Base-by-base conservation (phyloP, 2,888 invertebrate species). In the Coenonympha arcania region DNA sequence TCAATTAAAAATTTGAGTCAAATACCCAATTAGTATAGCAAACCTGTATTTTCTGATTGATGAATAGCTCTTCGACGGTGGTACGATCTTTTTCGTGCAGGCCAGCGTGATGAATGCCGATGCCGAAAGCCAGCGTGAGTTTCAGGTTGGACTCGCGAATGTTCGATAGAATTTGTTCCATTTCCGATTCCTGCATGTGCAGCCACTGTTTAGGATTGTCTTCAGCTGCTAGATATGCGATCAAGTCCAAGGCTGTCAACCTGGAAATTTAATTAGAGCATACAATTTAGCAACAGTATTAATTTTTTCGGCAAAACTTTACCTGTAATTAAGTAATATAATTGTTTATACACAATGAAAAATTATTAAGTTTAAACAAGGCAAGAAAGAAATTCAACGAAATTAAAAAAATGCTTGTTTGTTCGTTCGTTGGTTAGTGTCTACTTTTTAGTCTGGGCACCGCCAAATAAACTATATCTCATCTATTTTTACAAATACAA, bases 91-190 rank as follows among this genome's bases (percentile, higher is more conserved):
- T 89, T 59, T 99, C 98, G 61, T 96, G 94, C 48, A 99, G 84
- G 44, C 99, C 99, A 15, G 99, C 99, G 82, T 99, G 99, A 86
- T 99, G 99, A 63, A 99, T 91, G 1, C 99, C 99, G 59, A 99
- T 98, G 2, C 99, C 99, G 80, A 99, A 99, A 0, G 96, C 93
- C 16, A 99, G 85, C 0, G 96, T 95, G 55, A 99, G 89, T 68
- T 96, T 96, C 40, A 99, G 87, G 84, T 98, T 98, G 3, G 92
- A 89, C 65, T 99, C 99, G 58, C 90, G 90, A 36, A 95, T 90
- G 60, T 88, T 89, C 13, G 89, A 76, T 1, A 94, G 80, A 4
- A 93, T 89, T 56, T 90, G 90, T 60, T 96, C 94, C 90, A 98
- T 93, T 81, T 96, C 94, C 0, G 89, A 81, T 48, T 97, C 96